A percentile compares a stretch with the other conserved stretches of the same genome.
phyloP scores from a whole-genome alignment of 2,113 vertebrate genomes.

The Brienomyrus longianalis region DNA sequence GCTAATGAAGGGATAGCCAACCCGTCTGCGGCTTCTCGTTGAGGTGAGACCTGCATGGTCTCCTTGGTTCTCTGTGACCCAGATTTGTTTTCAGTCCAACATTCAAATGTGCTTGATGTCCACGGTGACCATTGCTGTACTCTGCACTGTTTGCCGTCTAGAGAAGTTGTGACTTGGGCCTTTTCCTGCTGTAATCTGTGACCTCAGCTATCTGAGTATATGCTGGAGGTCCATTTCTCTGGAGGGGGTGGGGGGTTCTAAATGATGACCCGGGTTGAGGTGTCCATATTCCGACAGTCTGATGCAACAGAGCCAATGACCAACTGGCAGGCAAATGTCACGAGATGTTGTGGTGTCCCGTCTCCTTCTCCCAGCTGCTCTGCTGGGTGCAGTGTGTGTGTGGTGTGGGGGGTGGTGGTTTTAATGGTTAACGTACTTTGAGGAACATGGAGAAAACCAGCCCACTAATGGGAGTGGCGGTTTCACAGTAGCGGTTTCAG shows the following conservation, averaged over 20 bases:
- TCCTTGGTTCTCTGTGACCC: constrained; percentile 29
- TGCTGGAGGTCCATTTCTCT: neutral
- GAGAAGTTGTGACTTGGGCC: neutral
- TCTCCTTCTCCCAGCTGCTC: neutral
- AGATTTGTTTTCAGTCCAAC: constrained; percentile 29
- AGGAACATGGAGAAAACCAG: neutral
- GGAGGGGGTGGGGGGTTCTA: neutral
- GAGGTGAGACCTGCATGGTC: neutral
- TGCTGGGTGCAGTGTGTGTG: constrained; percentile 20
- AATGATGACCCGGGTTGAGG: neutral
- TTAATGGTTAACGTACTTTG: neutral
- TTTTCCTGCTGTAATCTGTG: neutral
- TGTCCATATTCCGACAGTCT: neutral
- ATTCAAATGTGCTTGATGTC: neutral
- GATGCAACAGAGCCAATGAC: neutral
- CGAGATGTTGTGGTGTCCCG: neutral
- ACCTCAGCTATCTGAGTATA: neutral
- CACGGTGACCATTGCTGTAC: neutral
- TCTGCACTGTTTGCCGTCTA: neutral
- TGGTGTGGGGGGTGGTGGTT: neutral
- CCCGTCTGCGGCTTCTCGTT: neutral
- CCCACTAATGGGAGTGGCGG: neutral
- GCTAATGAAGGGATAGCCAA: neutral
- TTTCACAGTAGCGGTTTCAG: neutral
- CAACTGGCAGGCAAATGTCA: neutral